phyloP scores from a whole-genome alignment of 2,113 vertebrate genomes.

The Aleadryas rufinucha region DNA sequence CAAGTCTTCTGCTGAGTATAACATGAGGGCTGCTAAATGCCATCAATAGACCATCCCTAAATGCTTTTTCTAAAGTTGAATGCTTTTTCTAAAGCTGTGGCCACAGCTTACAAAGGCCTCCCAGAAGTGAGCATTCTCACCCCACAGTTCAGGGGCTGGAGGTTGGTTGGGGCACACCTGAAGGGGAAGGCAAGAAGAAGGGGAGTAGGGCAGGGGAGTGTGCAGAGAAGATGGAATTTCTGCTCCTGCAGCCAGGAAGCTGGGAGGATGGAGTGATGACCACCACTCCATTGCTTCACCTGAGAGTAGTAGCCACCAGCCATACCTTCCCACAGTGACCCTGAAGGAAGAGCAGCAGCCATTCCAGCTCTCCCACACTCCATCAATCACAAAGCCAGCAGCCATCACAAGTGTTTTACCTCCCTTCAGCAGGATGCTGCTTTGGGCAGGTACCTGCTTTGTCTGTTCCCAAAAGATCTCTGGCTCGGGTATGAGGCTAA shows the following conservation, averaged over 20 bases:
- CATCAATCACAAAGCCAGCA: not conserved
- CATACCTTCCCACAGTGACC: not conserved
- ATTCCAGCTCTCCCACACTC: not conserved
- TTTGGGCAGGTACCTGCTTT: not conserved
- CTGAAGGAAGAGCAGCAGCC: not conserved
- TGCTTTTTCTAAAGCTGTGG: not conserved
- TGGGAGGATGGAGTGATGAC: not conserved
- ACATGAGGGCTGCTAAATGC: not conserved
- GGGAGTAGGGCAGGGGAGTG: accelerated
- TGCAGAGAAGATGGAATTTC: not conserved
- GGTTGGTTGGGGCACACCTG: not conserved
- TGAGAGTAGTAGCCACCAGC: not conserved
- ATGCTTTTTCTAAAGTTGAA: not conserved
- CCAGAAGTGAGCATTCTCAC: not conserved
- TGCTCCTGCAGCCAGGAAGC: not conserved
- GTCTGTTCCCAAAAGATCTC: not conserved
- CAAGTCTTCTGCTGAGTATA: not conserved
- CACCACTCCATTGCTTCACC: not conserved
- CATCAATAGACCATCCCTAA: not conserved
- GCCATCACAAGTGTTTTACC: not conserved
- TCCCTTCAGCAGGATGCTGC: not conserved
- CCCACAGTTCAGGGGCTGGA: not conserved
- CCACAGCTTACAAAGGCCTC: not conserved
- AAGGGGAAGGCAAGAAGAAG: not conserved
- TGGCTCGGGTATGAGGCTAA: not conserved